Base-by-base conservation (phyloP, 2,888 invertebrate genomes). In the Phania funesta region DNA sequence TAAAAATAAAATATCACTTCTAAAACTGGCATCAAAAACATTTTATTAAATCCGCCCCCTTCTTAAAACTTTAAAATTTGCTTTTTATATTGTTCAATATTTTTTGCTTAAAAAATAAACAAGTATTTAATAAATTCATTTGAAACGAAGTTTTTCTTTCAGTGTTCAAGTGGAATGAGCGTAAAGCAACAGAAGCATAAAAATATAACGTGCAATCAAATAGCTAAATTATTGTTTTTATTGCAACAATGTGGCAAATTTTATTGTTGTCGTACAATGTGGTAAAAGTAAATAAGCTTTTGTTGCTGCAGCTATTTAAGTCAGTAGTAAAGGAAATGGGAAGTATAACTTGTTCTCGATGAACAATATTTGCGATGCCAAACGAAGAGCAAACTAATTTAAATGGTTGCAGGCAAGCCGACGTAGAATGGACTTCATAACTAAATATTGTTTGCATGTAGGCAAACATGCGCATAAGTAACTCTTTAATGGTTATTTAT, bases 231-330 rank as follows among this genome's bases (percentile, higher is more conserved):
- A 77, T 67, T 64, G 60, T 48, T 48, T 62, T 77, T 77, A 73
- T 62, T 82, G 77, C 78, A 78, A 82, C 81, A 82, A 68, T 74
- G 81, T 82, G 74, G 74, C 81, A 77, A 77, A 64, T 38, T 26
- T 32, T 6, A 18, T 24, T 60, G 68, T 56, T 64, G 29, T 65
- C 56, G 70, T 22, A n/a, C 8, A 64, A 9, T n/a, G 35, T 22
- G 16, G 11, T 3, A 38, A 6, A 3, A 35, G 7, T 50, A 65
- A 9, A 50, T 24, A 52, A 16, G 50, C 29, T 62, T 16, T 32
- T 44, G 26, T 18, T 32, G 22, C 29, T 18, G 13, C 22, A 32
- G 52, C 44, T 4, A 18, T n/a, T n/a, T n/a, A n/a, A n/a, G 35
- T 9, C 46, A 16, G 41, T 16, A 41, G 41, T 18, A 62, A 20